phyloP scores from a whole-genome alignment of 2,797 vertebrate genomes.

The Leptodactylus fallax region DNA sequence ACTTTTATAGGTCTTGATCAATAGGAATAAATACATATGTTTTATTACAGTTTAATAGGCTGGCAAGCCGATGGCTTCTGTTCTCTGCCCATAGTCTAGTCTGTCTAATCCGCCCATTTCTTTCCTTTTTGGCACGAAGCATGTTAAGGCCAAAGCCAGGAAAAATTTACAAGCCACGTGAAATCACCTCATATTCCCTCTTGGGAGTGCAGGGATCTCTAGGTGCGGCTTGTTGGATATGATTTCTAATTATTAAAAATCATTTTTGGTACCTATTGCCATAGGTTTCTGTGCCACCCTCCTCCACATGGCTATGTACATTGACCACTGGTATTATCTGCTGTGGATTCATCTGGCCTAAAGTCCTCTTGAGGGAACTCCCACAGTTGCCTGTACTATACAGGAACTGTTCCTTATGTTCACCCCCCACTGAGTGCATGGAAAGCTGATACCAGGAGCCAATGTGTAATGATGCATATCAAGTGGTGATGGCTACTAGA shows the following conservation, averaged over 20 bases:
- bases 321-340: background rate
- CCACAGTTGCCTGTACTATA: background rate
- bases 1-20: background rate
- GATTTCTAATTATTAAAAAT: background rate
- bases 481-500: background rate
- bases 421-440: background rate
- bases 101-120: conserved; percentile 49
- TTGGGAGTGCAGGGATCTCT: conserved; percentile 36
- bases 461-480: conserved; percentile 2
- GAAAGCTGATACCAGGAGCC: background rate
- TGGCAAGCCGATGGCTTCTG: conserved; percentile 8
- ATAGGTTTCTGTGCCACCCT: background rate
- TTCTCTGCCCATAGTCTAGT: conserved; percentile 42
- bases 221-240: conserved; percentile 22
- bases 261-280: background rate
- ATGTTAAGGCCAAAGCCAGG: conserved; percentile 52
- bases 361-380: background rate
- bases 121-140: conserved; percentile 62
- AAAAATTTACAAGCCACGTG: conserved; percentile 44
- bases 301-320: no score
- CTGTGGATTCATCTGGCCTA: background rate
- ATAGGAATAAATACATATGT: background rate
- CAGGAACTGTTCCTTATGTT: background rate
- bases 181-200: conserved; percentile 44
- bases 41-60: background rate